Evolutionary conservation across 1,140 invertebrate genomes (phyloP).

Genomic region (Phocides pigmalion): DNA sequence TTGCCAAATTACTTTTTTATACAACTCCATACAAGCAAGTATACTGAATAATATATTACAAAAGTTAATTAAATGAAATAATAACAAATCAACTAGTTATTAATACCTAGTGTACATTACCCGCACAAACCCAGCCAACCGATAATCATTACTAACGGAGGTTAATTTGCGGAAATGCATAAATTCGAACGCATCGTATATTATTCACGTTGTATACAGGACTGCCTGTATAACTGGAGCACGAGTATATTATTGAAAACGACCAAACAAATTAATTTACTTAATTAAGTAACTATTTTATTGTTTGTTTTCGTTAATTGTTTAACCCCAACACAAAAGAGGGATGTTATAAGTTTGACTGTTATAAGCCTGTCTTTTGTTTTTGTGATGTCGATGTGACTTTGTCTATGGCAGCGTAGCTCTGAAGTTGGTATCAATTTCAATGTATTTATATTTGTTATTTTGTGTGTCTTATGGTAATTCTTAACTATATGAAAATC

Average conservation of each 20-base stretch:
- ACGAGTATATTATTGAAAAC: background rate
- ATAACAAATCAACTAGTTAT: background rate
- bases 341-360: too few species aligned
- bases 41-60: too few species aligned
- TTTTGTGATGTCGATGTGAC: too few species aligned
- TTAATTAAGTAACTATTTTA: background rate
- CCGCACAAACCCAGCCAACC: slow-evolving; percentile 8
- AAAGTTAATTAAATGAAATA: background rate
- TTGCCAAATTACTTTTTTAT: too few species aligned
- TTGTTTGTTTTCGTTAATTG: background rate
- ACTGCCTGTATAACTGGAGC: background rate
- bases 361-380: too few species aligned
- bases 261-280: background rate
- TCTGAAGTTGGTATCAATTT: too few species aligned
- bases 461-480: too few species aligned
- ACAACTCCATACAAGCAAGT: too few species aligned
- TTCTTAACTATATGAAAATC: too few species aligned
- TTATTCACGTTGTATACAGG: slow-evolving; percentile 17
- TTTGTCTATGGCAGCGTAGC: too few species aligned
- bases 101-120: slow-evolving; percentile 1
- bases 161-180: slow-evolving; percentile 28
- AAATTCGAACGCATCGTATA: slow-evolving; percentile 20
- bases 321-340: background rate
- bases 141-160: slow-evolving; percentile 17
- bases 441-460: too few species aligned